A percentile compares a stretch with the other conserved stretches of the same genome.
Conservation (phyloP, 2,888 invertebrate genomes). For the Archaeoteleia sp. region DNA sequence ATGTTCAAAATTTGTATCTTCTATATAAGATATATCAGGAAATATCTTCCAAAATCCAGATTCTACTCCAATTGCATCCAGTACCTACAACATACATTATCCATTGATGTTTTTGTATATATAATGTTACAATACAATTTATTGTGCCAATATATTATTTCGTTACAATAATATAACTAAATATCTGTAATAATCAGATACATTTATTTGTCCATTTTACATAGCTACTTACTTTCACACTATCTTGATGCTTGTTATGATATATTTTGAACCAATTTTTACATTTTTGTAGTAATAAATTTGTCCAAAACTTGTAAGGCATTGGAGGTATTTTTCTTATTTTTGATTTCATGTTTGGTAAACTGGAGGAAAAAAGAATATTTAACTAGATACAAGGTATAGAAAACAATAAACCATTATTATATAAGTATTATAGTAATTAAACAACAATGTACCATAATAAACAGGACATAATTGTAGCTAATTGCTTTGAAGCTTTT, state of each 20-base stretch:
- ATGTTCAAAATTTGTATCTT: slow-evolving; percentile 76
- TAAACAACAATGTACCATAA: slow-evolving; percentile 75
- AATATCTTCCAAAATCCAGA: slow-evolving; percentile 77
- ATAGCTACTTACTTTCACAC: slow-evolving; percentile 68
- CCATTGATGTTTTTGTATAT: slow-evolving; percentile 14
- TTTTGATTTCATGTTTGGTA: slow-evolving; percentile 69
- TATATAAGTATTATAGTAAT: too few relatives aligned
- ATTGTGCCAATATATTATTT: neutral
- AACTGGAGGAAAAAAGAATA: slow-evolving; percentile 59
- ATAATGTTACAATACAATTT: slow-evolving; percentile 1
- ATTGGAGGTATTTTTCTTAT: slow-evolving; percentile 76
- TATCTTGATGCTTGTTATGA: slow-evolving; percentile 70
- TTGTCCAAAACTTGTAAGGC: slow-evolving; percentile 78
- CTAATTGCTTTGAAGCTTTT: slow-evolving; percentile 76
- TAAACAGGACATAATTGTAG: slow-evolving; percentile 77
- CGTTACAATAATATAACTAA: too few relatives aligned
- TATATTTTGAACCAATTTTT: slow-evolving; percentile 77
- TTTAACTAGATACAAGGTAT: neutral
- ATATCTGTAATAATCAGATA: too few relatives aligned
- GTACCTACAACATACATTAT: slow-evolving; percentile 70
- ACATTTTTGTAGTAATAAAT: slow-evolving; percentile 75
- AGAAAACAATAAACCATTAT: too few relatives aligned
- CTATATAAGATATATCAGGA: slow-evolving; percentile 75
- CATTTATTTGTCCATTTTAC: too few relatives aligned
- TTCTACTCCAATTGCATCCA: slow-evolving; percentile 77